Evolutionary conservation across 2,888 invertebrate species (phyloP).

Genomic region (Mythimna albipuncta): DNA sequence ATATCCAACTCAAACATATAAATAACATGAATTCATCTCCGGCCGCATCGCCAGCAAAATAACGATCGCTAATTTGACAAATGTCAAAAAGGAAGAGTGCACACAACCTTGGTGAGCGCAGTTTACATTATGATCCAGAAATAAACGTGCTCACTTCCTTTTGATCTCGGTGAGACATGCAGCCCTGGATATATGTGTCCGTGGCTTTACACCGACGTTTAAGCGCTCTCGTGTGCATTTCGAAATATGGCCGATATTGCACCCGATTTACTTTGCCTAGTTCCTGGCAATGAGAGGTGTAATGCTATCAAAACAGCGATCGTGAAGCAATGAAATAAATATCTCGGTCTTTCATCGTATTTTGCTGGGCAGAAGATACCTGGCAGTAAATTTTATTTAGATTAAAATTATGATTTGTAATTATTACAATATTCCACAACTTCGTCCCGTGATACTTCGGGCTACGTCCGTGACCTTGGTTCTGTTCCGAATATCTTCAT

Average conservation of each 20-base stretch:
- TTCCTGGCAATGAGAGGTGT: slow-evolving; percentile 26
- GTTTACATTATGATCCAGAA: slow-evolving; percentile 75
- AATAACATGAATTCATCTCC: slow-evolving; percentile 59
- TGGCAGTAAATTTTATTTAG: too few relatives aligned
- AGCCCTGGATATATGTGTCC: slow-evolving; percentile 53
- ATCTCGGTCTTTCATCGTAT: not conserved
- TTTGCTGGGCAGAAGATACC: not conserved
- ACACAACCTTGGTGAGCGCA: slow-evolving; percentile 76
- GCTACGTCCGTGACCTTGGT: too few relatives aligned
- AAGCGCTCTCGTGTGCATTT: slow-evolving; percentile 41
- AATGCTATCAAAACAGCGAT: slow-evolving; percentile 1
- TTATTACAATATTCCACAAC: too few relatives aligned
- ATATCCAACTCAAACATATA: slow-evolving; percentile 54
- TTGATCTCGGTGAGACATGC: slow-evolving; percentile 69
- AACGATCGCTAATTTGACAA: slow-evolving; percentile 72
- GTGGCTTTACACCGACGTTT: slow-evolving; percentile 43
- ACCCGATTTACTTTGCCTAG: slow-evolving; percentile 24
- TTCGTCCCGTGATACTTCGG: too few relatives aligned
- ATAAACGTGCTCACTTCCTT: slow-evolving; percentile 74
- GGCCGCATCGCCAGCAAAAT: slow-evolving; percentile 53
- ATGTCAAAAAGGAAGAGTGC: slow-evolving; percentile 71
- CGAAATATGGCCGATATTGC: slow-evolving; percentile 50
- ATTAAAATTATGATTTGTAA: not conserved
- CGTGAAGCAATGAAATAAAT: not conserved
- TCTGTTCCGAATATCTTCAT: too few relatives aligned